Evolutionary conservation across 2,113 vertebrate species (phyloP).

Genomic region (Paramisgurnus dabryanus): DNA sequence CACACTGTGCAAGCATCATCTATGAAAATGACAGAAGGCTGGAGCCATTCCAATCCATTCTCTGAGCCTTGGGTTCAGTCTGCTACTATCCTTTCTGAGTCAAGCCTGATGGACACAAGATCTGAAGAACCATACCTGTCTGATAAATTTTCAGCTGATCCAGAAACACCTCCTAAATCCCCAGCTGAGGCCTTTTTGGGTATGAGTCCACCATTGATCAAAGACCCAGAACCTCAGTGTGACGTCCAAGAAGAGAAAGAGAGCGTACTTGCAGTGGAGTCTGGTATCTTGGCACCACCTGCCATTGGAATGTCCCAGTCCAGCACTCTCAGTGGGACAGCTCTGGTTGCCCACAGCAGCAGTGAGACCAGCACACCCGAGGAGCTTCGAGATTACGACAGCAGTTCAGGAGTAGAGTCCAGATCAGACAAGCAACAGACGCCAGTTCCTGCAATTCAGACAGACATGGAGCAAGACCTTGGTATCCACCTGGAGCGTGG

Average conservation of each 20-base stretch:
- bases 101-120: constrained; percentile 61
- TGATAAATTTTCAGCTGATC: constrained; percentile 50
- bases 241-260: constrained; percentile 45
- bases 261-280: constrained; percentile 44
- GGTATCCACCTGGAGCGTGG: constrained; percentile 80
- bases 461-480: constrained; percentile 78
- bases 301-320: constrained; percentile 73
- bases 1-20: constrained; percentile 47
- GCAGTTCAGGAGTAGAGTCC: constrained; percentile 83
- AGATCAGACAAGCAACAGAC: constrained; percentile 77
- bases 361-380: constrained; percentile 89
- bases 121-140: constrained; percentile 62
- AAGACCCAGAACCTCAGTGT: constrained; percentile 20
- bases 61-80: constrained; percentile 70
- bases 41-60: constrained; percentile 72
- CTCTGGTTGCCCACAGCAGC: constrained; percentile 79
- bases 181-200: constrained; percentile 66
- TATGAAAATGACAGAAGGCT: constrained; percentile 57
- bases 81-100: constrained; percentile 60
- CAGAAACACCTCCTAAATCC: constrained; percentile 67
- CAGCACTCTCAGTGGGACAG: constrained; percentile 78
- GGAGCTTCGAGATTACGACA: constrained; percentile 86
- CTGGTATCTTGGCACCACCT: constrained; percentile 45
- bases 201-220: constrained; percentile 39
- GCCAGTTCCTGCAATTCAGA: constrained; percentile 67